Conservation (phyloP, 2,888 invertebrate species). For the Drosophila subsilvestris region DNA sequence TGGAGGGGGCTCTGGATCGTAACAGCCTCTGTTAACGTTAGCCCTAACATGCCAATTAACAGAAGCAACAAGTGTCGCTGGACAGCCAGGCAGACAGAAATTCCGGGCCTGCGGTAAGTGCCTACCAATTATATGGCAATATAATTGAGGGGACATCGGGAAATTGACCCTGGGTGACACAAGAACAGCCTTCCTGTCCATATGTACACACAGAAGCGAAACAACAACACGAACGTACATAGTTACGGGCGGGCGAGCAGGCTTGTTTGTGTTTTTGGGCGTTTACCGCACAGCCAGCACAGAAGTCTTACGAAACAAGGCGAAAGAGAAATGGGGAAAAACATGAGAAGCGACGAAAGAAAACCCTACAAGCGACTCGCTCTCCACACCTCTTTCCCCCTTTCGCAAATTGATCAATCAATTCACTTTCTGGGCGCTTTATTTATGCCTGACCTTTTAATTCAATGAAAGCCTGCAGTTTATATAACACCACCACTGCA, state of each 20-base stretch:
- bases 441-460: slow-evolving; percentile 54
- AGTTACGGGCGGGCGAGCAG: slow-evolving; percentile 2
- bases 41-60: neutral
- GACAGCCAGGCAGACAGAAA: neutral
- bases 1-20: neutral
- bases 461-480: slow-evolving; percentile 45
- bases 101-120: neutral
- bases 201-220: slow-evolving; percentile 3
- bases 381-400: slow-evolving; percentile 3
- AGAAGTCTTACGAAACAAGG: slow-evolving; percentile 59
- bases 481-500: slow-evolving; percentile 25
- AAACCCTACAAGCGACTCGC: slow-evolving; percentile 32
- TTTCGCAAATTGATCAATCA: slow-evolving; percentile 55
- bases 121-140: slow-evolving; percentile 1
- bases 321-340: slow-evolving; percentile 30
- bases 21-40: slow-evolving; percentile 10
- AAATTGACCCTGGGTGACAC: slow-evolving; percentile 38
- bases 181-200: neutral
- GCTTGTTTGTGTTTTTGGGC: slow-evolving; percentile 61
- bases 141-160: slow-evolving; percentile 39
- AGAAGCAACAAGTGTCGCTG: slow-evolving; percentile 42
- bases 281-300: slow-evolving; percentile 49
- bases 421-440: slow-evolving; percentile 44
- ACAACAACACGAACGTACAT: slow-evolving; percentile 12
- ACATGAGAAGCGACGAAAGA: slow-evolving; percentile 18